Conservation (phyloP, 1,140 invertebrate species). For the Trichomalopsis sarcophagae region DNA sequence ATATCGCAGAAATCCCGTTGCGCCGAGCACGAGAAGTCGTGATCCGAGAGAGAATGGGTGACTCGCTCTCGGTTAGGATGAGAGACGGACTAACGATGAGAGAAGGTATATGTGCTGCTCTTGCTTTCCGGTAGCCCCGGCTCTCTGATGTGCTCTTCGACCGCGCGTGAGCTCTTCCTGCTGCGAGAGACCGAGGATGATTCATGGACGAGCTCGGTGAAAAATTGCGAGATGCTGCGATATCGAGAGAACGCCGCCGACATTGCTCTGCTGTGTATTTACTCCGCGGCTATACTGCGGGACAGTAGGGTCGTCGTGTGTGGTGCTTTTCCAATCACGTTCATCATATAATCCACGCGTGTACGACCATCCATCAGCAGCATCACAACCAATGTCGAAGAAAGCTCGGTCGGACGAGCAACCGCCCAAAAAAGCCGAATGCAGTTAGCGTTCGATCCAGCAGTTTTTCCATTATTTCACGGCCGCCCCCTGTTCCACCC, state of each 20-base stretch:
- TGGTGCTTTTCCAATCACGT: not conserved
- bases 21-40: slow-evolving; percentile 11
- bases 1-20: slow-evolving; percentile 19
- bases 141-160: not conserved
- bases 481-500: not conserved
- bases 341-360: not conserved
- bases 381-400: not conserved
- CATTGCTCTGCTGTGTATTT: too few species aligned
- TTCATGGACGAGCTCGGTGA: not conserved
- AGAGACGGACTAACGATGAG: slow-evolving; percentile 15
- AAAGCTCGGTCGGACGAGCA: not conserved
- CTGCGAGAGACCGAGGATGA: not conserved
- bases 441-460: not conserved
- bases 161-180: not conserved
- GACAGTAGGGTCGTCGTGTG: too few species aligned
- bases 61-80: not conserved
- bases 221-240: not conserved
- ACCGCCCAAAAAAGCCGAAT: not conserved
- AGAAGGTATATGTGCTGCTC: not conserved
- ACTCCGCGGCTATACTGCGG: too few species aligned
- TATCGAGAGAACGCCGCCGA: not conserved
- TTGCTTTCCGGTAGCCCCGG: not conserved
- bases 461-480: not conserved
- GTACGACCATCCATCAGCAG: not conserved
- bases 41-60: slow-evolving; percentile 5